phyloP scores from a whole-genome alignment of 2,888 invertebrate species.

The Phymatocera aterrima region DNA sequence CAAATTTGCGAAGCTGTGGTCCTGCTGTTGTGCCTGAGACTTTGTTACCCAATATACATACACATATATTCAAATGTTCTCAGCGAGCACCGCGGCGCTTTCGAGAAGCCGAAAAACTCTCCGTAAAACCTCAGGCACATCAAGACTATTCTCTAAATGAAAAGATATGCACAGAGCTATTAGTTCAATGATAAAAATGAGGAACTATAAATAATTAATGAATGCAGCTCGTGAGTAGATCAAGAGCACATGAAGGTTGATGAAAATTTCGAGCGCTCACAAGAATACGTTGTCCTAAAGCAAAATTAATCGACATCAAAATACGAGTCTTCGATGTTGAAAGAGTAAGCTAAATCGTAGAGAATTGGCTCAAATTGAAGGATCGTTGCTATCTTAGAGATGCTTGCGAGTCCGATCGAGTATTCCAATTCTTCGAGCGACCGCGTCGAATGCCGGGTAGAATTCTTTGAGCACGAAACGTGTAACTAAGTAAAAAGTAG shows the following conservation, averaged over 20 bases:
- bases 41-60: background rate
- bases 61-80: background rate
- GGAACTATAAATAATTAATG: background rate
- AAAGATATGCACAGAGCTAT: background rate
- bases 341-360: background rate
- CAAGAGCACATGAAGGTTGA: background rate
- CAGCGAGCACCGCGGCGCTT: background rate
- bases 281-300: background rate
- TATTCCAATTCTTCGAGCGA: background rate
- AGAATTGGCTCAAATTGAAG: constrained; percentile 17
- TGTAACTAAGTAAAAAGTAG: constrained; percentile 13
- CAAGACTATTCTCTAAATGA: constrained; percentile 13
- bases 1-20: constrained; percentile 37
- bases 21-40: constrained; percentile 7
- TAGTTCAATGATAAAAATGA: background rate
- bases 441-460: background rate
- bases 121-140: constrained; percentile 4
- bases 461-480: background rate
- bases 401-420: background rate
- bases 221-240: background rate
- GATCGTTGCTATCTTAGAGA: background rate
- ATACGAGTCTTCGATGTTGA: background rate
- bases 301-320: background rate
- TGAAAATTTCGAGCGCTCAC: constrained; percentile 3
- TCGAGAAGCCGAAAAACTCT: background rate